Base-by-base conservation (phyloP, 2,113 vertebrate species). In the Ictalurus punctatus region DNA sequence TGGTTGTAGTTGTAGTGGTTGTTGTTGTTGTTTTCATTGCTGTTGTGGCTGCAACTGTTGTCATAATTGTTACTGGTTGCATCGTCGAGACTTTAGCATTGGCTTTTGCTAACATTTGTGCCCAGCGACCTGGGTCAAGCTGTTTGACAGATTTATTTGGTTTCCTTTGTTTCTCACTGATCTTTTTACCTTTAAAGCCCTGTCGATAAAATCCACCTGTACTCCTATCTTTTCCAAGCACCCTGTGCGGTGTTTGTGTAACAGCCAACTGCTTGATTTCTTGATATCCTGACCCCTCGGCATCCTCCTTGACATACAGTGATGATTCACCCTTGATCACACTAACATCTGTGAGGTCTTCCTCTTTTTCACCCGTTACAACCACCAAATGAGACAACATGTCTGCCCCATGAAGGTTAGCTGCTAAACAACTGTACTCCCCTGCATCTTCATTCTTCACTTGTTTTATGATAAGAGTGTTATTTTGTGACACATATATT, bases 361-460 rank as follows among this genome's bases (percentile, higher is more conserved):
- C 87, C 12, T 86, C 34, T 34, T 91, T 93, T 90, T 88, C 90
- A 54, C 63, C 92, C 34, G 79, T 92, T 56, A 96, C 90, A 83
- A 93, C 93, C 59, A 96, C 92, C 9, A 90, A 71, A 90, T 96
- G 96, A 86, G 95, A 94, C 37, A 96, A 74, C 95, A 96, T 96
- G 87, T 96, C 95, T 17, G 91, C 94, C 59, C 96, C 96, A 44
- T 96, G 94, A 30, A 96, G 91, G 91, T 96, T 96, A n/a, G 94
- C 94, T 48, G 93, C 91, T 87, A 96, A 88, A 81, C 96, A 96
- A 86, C 94, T 96, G 58, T 96, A 96, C 88, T 96, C 95, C 9
- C 96, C 96, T 44, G 93, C 90, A 89, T 96, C 96, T 3, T 95
- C 95, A 27, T 90, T 88, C 10, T 85, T 92, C n/a, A 93, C 83